A percentile compares a stretch with the other conserved stretches of the same genome.
Conservation (phyloP, 2,888 invertebrate species). For the Leuctra nigra region DNA sequence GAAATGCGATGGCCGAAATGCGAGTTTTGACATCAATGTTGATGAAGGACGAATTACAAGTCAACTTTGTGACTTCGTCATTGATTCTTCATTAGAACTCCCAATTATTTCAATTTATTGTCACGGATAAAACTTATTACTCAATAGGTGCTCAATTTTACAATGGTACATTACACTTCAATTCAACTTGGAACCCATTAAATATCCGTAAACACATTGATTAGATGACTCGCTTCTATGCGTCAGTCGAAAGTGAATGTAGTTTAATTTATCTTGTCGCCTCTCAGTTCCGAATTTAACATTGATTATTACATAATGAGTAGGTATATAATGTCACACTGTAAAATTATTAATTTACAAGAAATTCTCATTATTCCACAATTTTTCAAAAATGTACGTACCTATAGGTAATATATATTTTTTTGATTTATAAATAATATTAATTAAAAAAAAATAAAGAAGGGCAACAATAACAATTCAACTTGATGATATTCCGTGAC, state of each 20-base stretch:
- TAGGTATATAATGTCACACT: not conserved
- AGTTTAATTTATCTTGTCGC: not conserved
- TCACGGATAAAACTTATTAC: conserved; percentile 16
- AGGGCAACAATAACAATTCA: not conserved
- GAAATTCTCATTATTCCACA: not conserved
- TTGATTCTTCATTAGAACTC: not conserved
- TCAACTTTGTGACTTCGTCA: no score
- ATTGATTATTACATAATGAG: not conserved
- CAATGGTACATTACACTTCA: not conserved
- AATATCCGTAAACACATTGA: conserved; percentile 5
- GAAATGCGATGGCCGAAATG: no score
- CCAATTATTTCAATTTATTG: conserved; percentile 12
- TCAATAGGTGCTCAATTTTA: not conserved
- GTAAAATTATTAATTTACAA: not conserved
- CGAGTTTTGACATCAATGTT: not conserved
- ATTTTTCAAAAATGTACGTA: not conserved
- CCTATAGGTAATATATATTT: not conserved
- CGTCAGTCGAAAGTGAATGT: not conserved
- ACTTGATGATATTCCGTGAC: not conserved
- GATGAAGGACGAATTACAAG: not conserved
- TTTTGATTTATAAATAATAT: not conserved
- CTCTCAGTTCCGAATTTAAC: not conserved
- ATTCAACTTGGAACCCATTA: not conserved
- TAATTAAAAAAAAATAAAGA: not conserved
- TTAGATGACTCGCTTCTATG: conserved; percentile 1